phyloP scores from a whole-genome alignment of 2,797 vertebrate species.

The Tokudaia muenninki region DNA sequence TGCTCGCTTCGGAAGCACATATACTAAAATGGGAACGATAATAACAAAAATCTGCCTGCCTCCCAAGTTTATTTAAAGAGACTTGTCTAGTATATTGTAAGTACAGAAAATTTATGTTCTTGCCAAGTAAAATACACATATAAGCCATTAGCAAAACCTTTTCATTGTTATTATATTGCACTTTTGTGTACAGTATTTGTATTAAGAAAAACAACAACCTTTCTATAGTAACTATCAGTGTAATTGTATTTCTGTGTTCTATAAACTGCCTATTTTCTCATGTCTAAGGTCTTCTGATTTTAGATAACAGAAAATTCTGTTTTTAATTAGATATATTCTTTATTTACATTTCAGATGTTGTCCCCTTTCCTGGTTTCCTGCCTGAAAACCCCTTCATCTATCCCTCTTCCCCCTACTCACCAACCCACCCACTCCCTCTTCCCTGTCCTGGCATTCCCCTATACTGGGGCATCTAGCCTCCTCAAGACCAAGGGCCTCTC shows the following conservation, averaged over 20 bases:
- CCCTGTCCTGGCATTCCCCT: too few species aligned
- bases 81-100: constrained; percentile 68
- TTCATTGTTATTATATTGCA: constrained; percentile 59
- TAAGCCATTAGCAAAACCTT: constrained; percentile 25
- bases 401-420: too few species aligned
- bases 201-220: not conserved
- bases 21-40: too few species aligned
- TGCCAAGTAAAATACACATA: constrained; percentile 70
- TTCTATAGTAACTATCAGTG: not conserved
- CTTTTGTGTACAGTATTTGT: not conserved
- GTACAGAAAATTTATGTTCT: constrained; percentile 69
- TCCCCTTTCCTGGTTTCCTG: too few species aligned
- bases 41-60: not conserved
- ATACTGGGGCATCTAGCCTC: too few species aligned
- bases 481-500: too few species aligned
- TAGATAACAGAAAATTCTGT: constrained; percentile 43
- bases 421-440: too few species aligned
- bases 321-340: too few species aligned
- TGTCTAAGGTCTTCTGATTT: constrained; percentile 2
- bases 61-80: constrained; percentile 71
- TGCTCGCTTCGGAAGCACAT: too few species aligned
- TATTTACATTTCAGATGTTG: too few species aligned
- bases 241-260: not conserved
- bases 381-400: too few species aligned
- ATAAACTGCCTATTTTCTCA: not conserved